These are phyloP conservation scores for Metopia argyrocephala DNA, from an alignment of 2,888 invertebrate genomes.

Conservation along the genomic window DNA sequence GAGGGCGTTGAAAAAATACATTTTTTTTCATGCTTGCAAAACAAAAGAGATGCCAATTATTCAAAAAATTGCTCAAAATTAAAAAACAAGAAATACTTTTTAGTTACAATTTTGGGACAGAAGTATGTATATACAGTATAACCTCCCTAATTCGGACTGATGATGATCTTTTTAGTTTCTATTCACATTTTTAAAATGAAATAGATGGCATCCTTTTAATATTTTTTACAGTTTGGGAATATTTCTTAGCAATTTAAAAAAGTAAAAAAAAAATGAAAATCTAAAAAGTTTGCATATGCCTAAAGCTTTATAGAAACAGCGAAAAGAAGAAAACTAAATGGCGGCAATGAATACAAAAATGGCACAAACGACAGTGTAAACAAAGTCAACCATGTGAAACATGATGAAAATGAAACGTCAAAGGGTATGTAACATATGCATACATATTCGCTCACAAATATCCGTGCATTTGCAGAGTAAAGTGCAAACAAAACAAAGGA, in stretches of 20 bases:
- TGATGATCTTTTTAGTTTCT: no score
- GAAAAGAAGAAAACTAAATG: no score
- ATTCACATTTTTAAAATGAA: no score
- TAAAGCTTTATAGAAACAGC: constrained; percentile 8
- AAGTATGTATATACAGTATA: no score
- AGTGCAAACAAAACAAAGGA: background rate
- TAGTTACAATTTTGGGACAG: no score
- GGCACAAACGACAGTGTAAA: constrained; percentile 15
- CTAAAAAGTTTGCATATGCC: background rate
- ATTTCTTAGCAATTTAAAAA: background rate
- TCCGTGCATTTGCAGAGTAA: background rate
- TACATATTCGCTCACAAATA: background rate
- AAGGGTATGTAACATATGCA: background rate
- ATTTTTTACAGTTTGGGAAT: no score
- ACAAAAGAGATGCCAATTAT: constrained; percentile 12
- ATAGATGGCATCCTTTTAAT: no score
- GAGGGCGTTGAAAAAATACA: constrained; percentile 54
- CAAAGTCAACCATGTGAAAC: constrained; percentile 47
- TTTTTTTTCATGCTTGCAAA: background rate
- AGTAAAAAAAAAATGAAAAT: background rate
- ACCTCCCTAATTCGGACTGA: no score
- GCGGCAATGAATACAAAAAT: background rate
- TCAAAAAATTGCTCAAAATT: background rate
- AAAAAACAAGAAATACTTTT: no score
- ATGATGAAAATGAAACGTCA: constrained; percentile 19